Evolutionary conservation across 1,140 invertebrate genomes (phyloP).

Genomic region (Zophobas morio): DNA sequence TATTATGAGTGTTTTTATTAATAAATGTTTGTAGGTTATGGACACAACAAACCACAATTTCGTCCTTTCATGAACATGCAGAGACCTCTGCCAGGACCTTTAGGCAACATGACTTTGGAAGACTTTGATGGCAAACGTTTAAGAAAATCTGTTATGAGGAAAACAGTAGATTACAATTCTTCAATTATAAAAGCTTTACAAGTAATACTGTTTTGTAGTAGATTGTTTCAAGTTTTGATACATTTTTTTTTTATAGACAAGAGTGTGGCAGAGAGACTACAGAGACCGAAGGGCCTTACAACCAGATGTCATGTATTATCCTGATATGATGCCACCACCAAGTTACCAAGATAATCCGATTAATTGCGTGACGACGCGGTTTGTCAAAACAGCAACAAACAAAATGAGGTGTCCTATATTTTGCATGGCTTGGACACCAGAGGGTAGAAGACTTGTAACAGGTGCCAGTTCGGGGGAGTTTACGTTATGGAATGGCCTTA

Average conservation of each 20-base stretch:
- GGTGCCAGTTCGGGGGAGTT: conserved; percentile 99
- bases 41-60: conserved; percentile 65
- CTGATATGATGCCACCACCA: conserved; percentile 89
- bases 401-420: conserved; percentile 99
- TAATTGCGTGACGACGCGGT: conserved; percentile 96
- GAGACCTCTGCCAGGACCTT: conserved; percentile 71
- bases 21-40: conserved; percentile 55
- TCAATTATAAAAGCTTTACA: conserved; percentile 93
- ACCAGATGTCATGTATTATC: conserved; percentile 92
- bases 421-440: conserved; percentile 98
- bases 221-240: conserved; percentile 41
- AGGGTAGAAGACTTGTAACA: conserved; percentile 96
- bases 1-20: neutral
- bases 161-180: conserved; percentile 99
- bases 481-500: conserved; percentile 99
- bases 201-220: conserved; percentile 64
- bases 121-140: conserved; percentile 97
- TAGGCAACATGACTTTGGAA: conserved; percentile 78
- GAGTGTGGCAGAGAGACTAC: conserved; percentile 94
- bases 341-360: conserved; percentile 95
- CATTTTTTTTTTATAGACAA: conserved; percentile 74
- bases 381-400: conserved; percentile 99
- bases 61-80: conserved; percentile 72
- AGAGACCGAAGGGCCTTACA: conserved; percentile 89
- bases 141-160: conserved; percentile 96